Evolutionary conservation across 2,113 vertebrate genomes (phyloP), one percentile per base, ranked within the genome.

Genomic region (Panurus biarmicus): DNA sequence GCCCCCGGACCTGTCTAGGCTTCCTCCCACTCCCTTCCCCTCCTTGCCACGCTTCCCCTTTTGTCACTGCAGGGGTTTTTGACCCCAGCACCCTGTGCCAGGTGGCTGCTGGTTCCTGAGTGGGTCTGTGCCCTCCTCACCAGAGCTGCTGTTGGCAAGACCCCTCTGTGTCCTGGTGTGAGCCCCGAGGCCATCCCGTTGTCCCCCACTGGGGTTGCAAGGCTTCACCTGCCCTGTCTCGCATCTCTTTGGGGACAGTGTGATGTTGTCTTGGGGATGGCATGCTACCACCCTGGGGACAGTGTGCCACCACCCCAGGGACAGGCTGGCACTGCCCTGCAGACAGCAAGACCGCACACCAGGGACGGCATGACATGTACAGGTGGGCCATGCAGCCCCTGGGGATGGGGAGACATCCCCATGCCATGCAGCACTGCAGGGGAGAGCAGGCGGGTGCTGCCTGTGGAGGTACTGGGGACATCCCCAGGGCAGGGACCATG

Each of bases 401-500:
- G 25, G 45, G 72, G 21, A 23, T 3, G 7, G 28, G 25, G n/a
- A n/a, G 62, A 53, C 72, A 38, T 48, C 18, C 28, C 48, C 4
- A 4, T 0, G 6, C 47, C 42, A 2, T 1, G 7, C 13, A 21
- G 50, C 0, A 0, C 60, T 5, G 45, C 45, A 20, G 11, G 61
- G 36, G 24, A 40, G 9, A 31, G 70, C 69, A 73, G 45, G 25
- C 53, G 25, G 17, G 29, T 9, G 47, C 62, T 75, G 54, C 40
- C 40, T 48, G 14, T 12, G 14, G 20, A 12, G 15, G 3, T 1
- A 2, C 17, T 33, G 45, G 67, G 73, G 84, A 67, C 40, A 42
- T 21, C 13, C 26, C 48, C 0, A 3, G 18, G n/a, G 2, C 28
- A 11, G 26, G 13, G 54, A 7, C 0, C 0, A 12, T 4, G 0